Conservation (phyloP, 2,888 invertebrate species). For the Nycteola revayana region DNA sequence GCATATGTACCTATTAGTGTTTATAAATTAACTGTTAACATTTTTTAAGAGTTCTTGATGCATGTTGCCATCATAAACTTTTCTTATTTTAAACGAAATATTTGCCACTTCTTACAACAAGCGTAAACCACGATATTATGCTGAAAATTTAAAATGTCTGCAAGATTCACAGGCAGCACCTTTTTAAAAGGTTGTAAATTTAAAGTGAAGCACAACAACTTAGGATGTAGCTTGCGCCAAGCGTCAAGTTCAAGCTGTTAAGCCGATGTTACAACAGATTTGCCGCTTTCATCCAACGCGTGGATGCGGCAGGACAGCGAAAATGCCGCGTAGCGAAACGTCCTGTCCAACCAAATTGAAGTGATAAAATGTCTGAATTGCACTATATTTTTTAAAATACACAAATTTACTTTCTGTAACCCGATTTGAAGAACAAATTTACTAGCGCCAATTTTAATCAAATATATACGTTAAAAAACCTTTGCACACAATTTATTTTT, state of each 20-base stretch:
- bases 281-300: constrained; percentile 55
- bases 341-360: constrained; percentile 36
- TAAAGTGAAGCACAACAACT: not conserved
- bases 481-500: not conserved
- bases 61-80: too few species aligned
- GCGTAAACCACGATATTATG: too few species aligned
- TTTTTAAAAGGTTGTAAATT: too few species aligned
- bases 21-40: too few species aligned
- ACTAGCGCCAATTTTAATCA: not conserved
- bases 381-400: too few species aligned
- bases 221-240: constrained; percentile 34
- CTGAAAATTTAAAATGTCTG: too few species aligned
- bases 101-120: too few species aligned
- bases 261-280: constrained; percentile 78
- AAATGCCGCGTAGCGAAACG: constrained; percentile 21
- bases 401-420: constrained; percentile 14
- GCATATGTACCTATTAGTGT: too few species aligned
- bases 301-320: constrained; percentile 50
- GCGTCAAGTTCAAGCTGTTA: constrained; percentile 54
- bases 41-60: too few species aligned
- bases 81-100: too few species aligned
- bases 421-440: not conserved
- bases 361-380: constrained; percentile 38
- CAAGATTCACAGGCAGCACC: too few species aligned
- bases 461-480: not conserved